Conservation (phyloP, 2,797 vertebrate species). For the Labeo calbasu region DNA sequence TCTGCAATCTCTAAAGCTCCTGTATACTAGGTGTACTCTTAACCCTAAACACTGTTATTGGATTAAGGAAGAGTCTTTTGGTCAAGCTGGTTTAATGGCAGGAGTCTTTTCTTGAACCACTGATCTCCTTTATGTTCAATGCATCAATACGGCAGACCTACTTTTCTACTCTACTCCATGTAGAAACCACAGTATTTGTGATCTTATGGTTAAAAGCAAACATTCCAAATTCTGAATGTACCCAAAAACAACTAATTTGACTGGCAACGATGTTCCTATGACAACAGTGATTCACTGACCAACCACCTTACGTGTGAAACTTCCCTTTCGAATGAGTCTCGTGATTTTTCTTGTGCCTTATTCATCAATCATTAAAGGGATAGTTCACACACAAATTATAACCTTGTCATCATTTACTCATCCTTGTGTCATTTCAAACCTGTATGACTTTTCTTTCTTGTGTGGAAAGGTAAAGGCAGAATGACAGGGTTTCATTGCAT, state of each 20-base stretch:
- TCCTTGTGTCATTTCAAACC: not conserved
- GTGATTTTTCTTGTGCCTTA: not conserved
- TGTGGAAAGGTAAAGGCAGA: not conserved
- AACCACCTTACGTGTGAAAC: not conserved
- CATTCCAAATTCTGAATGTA: not conserved
- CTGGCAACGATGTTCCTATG: not conserved
- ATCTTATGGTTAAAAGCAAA: not conserved
- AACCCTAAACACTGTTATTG: constrained; percentile 34
- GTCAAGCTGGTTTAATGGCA: constrained; percentile 37
- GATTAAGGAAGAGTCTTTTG: constrained; percentile 35
- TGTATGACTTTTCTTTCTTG: too few relatives aligned
- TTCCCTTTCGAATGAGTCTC: not conserved
- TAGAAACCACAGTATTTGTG: not conserved
- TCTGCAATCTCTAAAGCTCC: constrained; percentile 9
- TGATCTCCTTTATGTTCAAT: constrained; percentile 28
- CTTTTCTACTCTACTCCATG: not conserved
- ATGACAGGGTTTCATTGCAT: not conserved
- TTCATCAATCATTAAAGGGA: constrained; percentile 3
- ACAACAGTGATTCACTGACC: constrained; percentile 33
- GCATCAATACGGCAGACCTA: not conserved
- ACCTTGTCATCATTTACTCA: constrained; percentile 18
- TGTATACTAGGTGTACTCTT: constrained; percentile 27
- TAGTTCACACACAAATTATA: not conserved
- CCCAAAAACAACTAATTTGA: not conserved
- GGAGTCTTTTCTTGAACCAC: constrained; percentile 27